These are phyloP conservation scores for Piprites chloris DNA, from an alignment of 2,113 vertebrate genomes.

Conservation along the genomic window DNA sequence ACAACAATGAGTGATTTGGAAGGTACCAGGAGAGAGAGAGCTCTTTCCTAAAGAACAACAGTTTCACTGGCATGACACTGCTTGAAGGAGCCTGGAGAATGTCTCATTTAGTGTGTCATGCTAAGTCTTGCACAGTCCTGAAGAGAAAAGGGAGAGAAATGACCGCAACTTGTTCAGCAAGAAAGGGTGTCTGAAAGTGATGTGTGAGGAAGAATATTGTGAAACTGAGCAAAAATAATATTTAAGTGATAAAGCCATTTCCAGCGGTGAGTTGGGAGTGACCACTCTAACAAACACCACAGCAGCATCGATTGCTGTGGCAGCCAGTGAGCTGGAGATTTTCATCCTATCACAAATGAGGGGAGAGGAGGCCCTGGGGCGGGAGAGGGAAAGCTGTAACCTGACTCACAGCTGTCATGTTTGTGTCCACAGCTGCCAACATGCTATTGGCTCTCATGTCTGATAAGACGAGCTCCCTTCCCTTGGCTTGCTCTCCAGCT, in stretches of 20 bases:
- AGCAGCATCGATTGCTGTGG: accelerated
- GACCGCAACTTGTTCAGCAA: neutral
- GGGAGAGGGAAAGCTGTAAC: neutral
- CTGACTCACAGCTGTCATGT: neutral
- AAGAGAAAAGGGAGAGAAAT: neutral
- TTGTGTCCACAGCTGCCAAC: neutral
- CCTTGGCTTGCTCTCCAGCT: neutral
- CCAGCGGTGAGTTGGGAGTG: neutral
- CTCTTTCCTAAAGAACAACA: accelerated
- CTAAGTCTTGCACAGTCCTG: neutral
- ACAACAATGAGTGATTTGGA: too few relatives aligned
- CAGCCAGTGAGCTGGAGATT: neutral
- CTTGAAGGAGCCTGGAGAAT: neutral
- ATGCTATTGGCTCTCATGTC: neutral
- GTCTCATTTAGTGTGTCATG: too few relatives aligned
- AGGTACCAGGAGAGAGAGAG: neutral
- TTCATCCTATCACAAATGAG: neutral
- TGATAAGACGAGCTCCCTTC: neutral
- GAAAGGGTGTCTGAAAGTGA: neutral
- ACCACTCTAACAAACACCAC: accelerated
- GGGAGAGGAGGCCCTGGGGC: neutral
- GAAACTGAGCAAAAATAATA: neutral
- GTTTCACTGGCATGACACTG: accelerated
- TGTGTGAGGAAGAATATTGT: neutral
- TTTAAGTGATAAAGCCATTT: neutral